phyloP scores from a whole-genome alignment of 1,140 invertebrate genomes.

The Onthophagus taurus region DNA sequence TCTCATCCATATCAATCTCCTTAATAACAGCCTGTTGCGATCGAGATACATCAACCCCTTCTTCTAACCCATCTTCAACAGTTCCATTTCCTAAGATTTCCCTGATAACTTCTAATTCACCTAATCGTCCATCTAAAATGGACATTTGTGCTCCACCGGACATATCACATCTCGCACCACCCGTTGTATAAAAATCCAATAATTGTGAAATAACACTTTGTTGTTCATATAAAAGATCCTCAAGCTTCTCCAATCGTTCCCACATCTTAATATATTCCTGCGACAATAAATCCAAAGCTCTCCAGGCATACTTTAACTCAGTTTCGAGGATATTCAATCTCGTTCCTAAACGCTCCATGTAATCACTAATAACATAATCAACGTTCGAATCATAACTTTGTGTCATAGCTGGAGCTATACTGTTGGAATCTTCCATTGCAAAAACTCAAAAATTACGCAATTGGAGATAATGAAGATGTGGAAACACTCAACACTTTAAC shows the following conservation, averaged over 20 bases:
- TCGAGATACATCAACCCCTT: conserved; percentile 44
- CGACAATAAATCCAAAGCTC: conserved; percentile 78
- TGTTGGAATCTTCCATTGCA: conserved; percentile 21
- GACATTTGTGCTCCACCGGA: conserved; percentile 10
- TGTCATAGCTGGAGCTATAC: conserved; percentile 28
- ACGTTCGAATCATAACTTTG: conserved; percentile 38
- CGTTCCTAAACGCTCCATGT: conserved; percentile 81
- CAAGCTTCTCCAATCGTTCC: conserved; percentile 84
- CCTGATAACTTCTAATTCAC: conserved; percentile 48
- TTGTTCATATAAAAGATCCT: conserved; percentile 78
- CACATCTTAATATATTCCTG: conserved; percentile 92
- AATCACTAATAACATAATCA: conserved; percentile 70
- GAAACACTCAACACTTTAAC: neutral
- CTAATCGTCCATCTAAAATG: conserved; percentile 30
- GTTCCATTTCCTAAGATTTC: conserved; percentile 51
- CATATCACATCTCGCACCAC: conserved; percentile 18
- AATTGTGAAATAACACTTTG: conserved; percentile 84
- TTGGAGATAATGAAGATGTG: too few species aligned
- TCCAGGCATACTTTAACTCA: conserved; percentile 84
- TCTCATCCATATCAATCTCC: conserved; percentile 43
- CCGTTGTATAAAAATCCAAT: conserved; percentile 62
- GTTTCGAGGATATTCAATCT: conserved; percentile 78
- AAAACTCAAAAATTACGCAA: too few species aligned
- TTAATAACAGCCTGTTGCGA: conserved; percentile 38
- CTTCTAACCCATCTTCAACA: conserved; percentile 50